Base-by-base conservation (phyloP, 2,797 vertebrate genomes). In the Hafferia zeledoni region DNA sequence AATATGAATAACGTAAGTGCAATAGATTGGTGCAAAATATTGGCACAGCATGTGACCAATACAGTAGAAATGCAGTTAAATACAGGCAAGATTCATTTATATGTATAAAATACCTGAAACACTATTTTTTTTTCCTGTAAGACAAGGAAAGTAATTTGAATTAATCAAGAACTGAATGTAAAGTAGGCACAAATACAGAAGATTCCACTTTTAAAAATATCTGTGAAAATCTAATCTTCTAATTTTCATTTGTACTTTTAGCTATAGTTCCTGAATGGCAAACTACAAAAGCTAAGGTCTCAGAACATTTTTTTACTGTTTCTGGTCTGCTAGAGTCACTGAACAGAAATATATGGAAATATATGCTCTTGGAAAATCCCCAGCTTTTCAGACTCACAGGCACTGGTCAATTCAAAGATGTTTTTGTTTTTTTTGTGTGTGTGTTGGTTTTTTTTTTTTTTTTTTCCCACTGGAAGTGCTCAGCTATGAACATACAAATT, bases 51-150 rank as follows among this genome's bases (percentile, higher is more conserved):
- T 57, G 14, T 57, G 28, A 25, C 16, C 15, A 20, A 9, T 46
- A 28, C 6, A 55, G 18, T 46, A 74, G 44, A 69, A 88, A 63
- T 28, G 9, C 13, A 52, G 17, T 27, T 52, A 60, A 74, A 82
- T 5, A 25, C 1, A 70, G 10, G 6, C 17, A 79, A 90, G 71
- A 82, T 49, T 2, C 1, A 52, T 43, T 70, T 43, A 13, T 15
- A 1, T 27, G 3, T 9, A 43, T 30, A 59, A 67, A 47, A 43
- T 3, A 10, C 3, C 0, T 1, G 13, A 11, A 39, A 24, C 50
- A 57, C 2, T 59, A 59, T 18, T 46, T 18, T 44, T 44, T 61
- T 68, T 19, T 10, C 13, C 10, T 67, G 59, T 28, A 4, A 18
- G 12, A 24, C 4, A 59, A 35, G 4, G 24, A 64, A 64, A 71